A percentile compares a stretch with the other conserved stretches of the same genome.
Evolutionary conservation across 2,888 invertebrate species (phyloP).

Genomic region (Plebejus melissa): DNA sequence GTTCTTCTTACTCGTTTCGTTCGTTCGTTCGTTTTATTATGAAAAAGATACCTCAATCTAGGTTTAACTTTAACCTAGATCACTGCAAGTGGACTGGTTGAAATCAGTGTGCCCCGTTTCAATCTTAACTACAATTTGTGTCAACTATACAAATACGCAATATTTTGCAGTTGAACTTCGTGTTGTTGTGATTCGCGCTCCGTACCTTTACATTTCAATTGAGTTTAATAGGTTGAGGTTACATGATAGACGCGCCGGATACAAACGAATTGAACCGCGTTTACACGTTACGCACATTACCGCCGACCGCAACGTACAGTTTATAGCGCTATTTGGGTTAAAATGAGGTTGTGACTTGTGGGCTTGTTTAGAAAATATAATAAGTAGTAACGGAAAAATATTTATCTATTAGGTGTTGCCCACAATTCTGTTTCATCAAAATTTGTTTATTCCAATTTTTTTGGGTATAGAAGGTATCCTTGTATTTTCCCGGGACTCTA

Average conservation of each 20-base stretch:
- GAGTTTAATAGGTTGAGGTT: conserved; percentile 11
- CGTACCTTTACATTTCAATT: conserved; percentile 17
- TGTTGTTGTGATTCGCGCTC: background rate
- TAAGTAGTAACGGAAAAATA: background rate
- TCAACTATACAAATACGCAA: background rate
- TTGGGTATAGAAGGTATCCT: too few relatives aligned
- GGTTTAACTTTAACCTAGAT: too few relatives aligned
- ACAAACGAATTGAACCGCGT: conserved; percentile 3
- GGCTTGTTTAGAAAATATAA: background rate
- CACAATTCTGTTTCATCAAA: too few relatives aligned
- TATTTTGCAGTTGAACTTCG: background rate
- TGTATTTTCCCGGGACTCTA: too few relatives aligned
- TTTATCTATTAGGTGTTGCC: background rate
- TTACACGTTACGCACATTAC: conserved; percentile 2
- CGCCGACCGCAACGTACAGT: background rate
- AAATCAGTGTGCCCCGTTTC: too few relatives aligned
- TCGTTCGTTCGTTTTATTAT: too few relatives aligned
- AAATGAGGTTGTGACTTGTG: background rate
- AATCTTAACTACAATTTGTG: too few relatives aligned
- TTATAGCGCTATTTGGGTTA: background rate
- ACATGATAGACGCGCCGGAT: background rate
- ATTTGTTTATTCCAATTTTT: too few relatives aligned
- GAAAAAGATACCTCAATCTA: too few relatives aligned
- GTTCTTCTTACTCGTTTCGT: too few relatives aligned
- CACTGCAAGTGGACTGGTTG: too few relatives aligned